Conservation (phyloP, 1,140 invertebrate species). For the Helicorthomorpha holstii region DNA sequence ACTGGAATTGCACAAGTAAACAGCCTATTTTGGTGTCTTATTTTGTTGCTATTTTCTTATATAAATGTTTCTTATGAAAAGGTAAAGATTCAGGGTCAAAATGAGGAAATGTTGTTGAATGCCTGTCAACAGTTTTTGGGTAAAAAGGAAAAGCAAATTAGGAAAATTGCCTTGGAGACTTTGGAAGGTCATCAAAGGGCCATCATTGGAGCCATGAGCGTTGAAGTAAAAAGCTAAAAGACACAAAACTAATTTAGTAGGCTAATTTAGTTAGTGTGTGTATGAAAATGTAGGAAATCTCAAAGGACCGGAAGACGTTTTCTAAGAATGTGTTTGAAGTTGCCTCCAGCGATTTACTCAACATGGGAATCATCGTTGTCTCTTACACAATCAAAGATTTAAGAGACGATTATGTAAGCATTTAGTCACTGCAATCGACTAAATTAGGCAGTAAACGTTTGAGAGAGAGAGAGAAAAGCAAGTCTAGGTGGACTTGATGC, state of each 20-base stretch:
- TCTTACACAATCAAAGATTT: slow-evolving; percentile 33
- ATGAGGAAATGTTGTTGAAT: slow-evolving; percentile 87
- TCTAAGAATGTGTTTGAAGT: slow-evolving; percentile 30
- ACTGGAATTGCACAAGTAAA: slow-evolving; percentile 80
- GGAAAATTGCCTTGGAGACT: slow-evolving; percentile 83
- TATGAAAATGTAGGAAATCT: slow-evolving; percentile 26
- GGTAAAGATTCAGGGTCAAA: slow-evolving; percentile 95
- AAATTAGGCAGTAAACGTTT: slow-evolving; percentile 26
- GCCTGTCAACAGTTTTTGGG: slow-evolving; percentile 95
- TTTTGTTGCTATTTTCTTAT: neutral
- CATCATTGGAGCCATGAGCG: slow-evolving; percentile 98
- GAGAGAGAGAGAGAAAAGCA: too few species aligned
- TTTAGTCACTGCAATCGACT: slow-evolving; percentile 24
- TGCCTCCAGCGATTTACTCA: slow-evolving; percentile 29
- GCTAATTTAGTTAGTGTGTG: too few species aligned
- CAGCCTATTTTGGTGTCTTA: neutral
- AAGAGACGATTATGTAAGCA: slow-evolving; percentile 26
- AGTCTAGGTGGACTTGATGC: too few species aligned
- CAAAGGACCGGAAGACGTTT: slow-evolving; percentile 32
- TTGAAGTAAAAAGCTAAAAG: slow-evolving; percentile 59
- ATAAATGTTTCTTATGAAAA: slow-evolving; percentile 18
- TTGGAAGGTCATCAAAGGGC: slow-evolving; percentile 93
- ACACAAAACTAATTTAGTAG: too few species aligned
- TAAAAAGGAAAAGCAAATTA: slow-evolving; percentile 75
- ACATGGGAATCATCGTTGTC: slow-evolving; percentile 32